A percentile compares a stretch with the other conserved stretches of the same genome.
These are phyloP conservation scores for Labroides dimidiatus DNA, from an alignment of 2,797 vertebrate species.

Conservation along the genomic window DNA sequence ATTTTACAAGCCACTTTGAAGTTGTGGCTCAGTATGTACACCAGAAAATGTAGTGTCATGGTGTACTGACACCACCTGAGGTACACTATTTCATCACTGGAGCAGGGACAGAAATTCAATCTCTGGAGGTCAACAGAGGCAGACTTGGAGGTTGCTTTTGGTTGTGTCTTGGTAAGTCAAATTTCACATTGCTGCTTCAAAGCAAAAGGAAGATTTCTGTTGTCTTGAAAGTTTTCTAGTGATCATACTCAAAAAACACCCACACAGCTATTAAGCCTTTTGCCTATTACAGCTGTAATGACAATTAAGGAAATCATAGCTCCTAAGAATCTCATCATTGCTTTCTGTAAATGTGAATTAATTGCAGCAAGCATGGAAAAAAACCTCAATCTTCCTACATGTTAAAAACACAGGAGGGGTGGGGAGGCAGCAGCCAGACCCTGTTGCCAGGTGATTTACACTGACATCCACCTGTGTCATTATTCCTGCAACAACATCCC, in stretches of 20 bases:
- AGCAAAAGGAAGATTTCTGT: conserved; percentile 1
- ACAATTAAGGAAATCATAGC: conserved; percentile 45
- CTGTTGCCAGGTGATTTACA: conserved; percentile 53
- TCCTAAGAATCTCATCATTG: conserved; percentile 38
- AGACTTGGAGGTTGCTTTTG: background rate
- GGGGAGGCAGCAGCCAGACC: background rate
- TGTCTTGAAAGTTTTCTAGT: conserved; percentile 18
- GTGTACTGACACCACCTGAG: no score
- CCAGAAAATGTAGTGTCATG: no score
- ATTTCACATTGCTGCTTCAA: conserved; percentile 1
- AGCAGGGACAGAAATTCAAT: no score
- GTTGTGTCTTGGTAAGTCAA: background rate
- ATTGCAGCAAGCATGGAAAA: conserved; percentile 29
- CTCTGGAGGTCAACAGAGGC: background rate
- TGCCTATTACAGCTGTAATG: conserved; percentile 30
- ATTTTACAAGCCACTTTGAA: no score
- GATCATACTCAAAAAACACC: conserved; percentile 30
- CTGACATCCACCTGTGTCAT: conserved; percentile 54
- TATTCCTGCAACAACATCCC: conserved; percentile 54
- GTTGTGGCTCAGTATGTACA: no score
- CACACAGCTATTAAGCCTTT: conserved; percentile 19
- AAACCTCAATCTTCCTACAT: conserved; percentile 38
- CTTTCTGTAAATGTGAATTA: conserved; percentile 42
- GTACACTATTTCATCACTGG: no score
- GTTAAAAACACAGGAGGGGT: conserved; percentile 24